Evolutionary conservation across 2,797 vertebrate species (phyloP).

Genomic region (Meriones psammophilus): DNA sequence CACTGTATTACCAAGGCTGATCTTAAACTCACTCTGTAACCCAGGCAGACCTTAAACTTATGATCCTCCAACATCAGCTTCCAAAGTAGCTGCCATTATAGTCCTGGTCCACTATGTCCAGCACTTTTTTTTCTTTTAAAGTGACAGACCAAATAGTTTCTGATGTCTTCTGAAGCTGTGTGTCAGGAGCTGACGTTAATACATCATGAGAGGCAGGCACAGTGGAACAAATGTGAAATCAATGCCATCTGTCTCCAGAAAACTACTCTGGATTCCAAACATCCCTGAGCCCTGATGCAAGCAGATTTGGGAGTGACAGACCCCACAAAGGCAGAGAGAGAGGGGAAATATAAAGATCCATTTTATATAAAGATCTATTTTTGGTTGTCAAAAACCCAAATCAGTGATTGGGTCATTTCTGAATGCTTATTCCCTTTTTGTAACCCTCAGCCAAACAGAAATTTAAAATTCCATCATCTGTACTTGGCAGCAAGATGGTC

Average conservation of each 20-base stretch:
- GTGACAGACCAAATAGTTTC: constrained; percentile 62
- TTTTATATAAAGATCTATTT: constrained; percentile 57
- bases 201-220: constrained; percentile 69
- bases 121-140: constrained; percentile 71
- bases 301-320: neutral
- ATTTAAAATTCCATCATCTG: neutral
- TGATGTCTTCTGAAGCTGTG: constrained; percentile 72
- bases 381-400: constrained; percentile 2
- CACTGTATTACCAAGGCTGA: neutral
- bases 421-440: neutral
- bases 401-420: neutral
- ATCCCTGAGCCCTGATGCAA: constrained; percentile 11
- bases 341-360: neutral
- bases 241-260: constrained; percentile 79
- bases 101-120: neutral
- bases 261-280: constrained; percentile 59
- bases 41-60: neutral
- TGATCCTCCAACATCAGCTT: neutral
- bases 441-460: neutral
- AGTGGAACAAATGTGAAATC: constrained; percentile 73
- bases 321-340: neutral
- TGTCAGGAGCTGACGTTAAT: constrained; percentile 68
- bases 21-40: neutral
- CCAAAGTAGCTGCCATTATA: neutral
- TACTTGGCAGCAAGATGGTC: neutral